A percentile compares a stretch with the other conserved stretches of the same genome.
Evolutionary conservation across 2,888 invertebrate species (phyloP).

Genomic region (Geotrupes spiniger): DNA sequence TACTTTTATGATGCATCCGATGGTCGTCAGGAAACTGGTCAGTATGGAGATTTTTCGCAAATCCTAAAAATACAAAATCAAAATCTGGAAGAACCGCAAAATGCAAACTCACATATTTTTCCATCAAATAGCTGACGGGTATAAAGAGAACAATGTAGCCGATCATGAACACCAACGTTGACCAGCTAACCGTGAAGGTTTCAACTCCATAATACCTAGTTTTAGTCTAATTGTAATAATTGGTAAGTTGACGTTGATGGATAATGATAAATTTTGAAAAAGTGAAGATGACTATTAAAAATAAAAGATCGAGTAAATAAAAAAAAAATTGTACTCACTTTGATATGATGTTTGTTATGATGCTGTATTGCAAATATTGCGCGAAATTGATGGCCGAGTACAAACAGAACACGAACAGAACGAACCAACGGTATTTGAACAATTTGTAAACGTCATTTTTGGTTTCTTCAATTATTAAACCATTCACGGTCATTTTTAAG

Average conservation of each 20-base stretch:
- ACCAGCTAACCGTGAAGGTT: constrained; percentile 79
- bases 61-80: constrained; percentile 13
- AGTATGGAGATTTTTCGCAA: constrained; percentile 17
- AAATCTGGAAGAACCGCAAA: too few relatives aligned
- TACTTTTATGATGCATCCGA: constrained; percentile 86
- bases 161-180: constrained; percentile 95
- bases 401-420: constrained; percentile 77
- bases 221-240: too few relatives aligned
- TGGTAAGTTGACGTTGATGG: too few relatives aligned
- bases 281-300: too few relatives aligned
- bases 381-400: constrained; percentile 87
- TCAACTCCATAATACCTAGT: constrained; percentile 67
- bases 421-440: constrained; percentile 65
- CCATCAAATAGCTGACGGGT: constrained; percentile 85
- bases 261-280: too few relatives aligned
- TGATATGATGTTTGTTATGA: constrained; percentile 78
- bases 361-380: constrained; percentile 94
- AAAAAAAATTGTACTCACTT: constrained; percentile 45
- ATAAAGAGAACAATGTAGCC: constrained; percentile 92
- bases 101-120: constrained; percentile 15
- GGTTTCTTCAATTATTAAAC: too few relatives aligned
- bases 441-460: constrained; percentile 21
- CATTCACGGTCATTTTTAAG: too few relatives aligned
- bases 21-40: constrained; percentile 56
- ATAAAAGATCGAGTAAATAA: too few relatives aligned